A percentile compares a stretch with the other conserved stretches of the same genome.
phyloP scores from a whole-genome alignment of 2,888 invertebrate genomes.

The Glyphotaelius pellucidus region DNA sequence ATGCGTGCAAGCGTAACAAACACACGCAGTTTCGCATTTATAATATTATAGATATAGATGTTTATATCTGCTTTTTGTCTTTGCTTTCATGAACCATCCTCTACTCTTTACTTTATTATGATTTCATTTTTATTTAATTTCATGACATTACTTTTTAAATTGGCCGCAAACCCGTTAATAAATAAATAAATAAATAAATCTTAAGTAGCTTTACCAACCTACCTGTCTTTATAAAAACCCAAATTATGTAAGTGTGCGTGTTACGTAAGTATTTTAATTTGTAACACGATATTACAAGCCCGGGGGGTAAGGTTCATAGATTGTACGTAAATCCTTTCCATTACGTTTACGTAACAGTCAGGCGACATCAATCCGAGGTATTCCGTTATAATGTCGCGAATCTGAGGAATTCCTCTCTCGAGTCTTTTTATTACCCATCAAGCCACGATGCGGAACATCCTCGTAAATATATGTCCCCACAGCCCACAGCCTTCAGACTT shows the following conservation, averaged over 20 bases:
- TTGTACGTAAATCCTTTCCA: conserved; percentile 18
- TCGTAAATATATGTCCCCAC: conserved; percentile 44
- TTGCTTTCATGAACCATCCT: no score
- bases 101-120: no score
- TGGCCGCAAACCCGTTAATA: no score
- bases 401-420: conserved; percentile 32
- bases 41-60: no score
- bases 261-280: background rate
- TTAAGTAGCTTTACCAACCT: no score
- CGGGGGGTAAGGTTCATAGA: background rate
- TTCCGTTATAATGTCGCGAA: conserved; percentile 46
- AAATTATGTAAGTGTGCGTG: background rate
- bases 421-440: conserved; percentile 49
- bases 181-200: no score
- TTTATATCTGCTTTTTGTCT: no score
- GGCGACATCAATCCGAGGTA: conserved; percentile 44
- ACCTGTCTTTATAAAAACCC: no score
- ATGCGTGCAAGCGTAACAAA: no score
- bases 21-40: no score
- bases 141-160: no score
- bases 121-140: no score
- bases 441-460: conserved; percentile 44
- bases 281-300: background rate
- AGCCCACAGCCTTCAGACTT: background rate
- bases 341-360: background rate